phyloP scores from a whole-genome alignment of 2,797 vertebrate genomes.

The Cichlasoma orientale region DNA sequence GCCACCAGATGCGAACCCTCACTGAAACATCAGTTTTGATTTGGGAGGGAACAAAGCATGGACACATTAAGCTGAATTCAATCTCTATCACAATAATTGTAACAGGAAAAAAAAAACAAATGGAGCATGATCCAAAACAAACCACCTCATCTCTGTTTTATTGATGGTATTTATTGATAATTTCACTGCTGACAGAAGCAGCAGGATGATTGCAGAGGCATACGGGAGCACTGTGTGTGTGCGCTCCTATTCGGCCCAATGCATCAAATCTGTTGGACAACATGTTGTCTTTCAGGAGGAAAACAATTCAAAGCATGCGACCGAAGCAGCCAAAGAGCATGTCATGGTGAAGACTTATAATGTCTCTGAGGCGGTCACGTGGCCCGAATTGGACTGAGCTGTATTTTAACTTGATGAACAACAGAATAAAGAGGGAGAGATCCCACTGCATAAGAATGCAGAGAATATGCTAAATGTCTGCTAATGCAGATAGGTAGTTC shows the following conservation, averaged over 20 bases:
- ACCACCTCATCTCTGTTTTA: conserved; percentile 8
- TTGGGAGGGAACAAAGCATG: background rate
- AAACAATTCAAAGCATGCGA: conserved; percentile 2
- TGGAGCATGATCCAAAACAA: conserved; percentile 6
- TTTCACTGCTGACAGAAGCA: conserved; percentile 17
- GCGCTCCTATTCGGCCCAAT: background rate
- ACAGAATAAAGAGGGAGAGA: background rate
- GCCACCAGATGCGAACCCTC: background rate
- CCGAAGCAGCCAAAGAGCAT: background rate
- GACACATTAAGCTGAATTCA: conserved; percentile 3
- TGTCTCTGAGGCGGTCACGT: conserved; percentile 1
- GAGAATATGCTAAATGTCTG: background rate
- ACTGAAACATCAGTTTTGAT: background rate
- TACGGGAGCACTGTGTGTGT: background rate
- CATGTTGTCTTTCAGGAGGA: conserved; percentile 9
- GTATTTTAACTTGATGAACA: background rate
- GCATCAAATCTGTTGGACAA: conserved; percentile 19
- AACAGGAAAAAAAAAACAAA: conserved; percentile 2
- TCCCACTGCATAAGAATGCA: background rate
- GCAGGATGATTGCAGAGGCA: conserved; percentile 10
- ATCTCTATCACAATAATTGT: background rate
- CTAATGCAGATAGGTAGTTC: background rate
- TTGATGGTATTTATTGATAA: conserved; percentile 29
- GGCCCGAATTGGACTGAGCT: conserved; percentile 1
- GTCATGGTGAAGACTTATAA: background rate